Base-by-base conservation (phyloP, 2,888 invertebrate genomes). In the Drosophila paramelanica region DNA sequence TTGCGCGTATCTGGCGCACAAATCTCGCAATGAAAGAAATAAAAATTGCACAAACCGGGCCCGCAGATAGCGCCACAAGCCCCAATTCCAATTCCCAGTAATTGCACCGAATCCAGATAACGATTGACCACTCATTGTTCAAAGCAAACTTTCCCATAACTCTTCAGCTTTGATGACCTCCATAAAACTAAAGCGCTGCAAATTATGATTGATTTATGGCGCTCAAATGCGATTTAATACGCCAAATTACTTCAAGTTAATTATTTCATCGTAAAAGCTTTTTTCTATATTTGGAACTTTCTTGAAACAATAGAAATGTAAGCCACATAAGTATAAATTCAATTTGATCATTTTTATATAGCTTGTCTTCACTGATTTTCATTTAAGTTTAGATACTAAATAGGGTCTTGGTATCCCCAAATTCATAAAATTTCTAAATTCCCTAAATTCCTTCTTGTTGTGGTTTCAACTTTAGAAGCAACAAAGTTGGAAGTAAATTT, bases 21-120 rank as follows among this genome's bases (percentile, higher is more conserved):
- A 45, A 67, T 67, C 65, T 64, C 20, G 27, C 7, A 53, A 53
- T 10, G 5, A 11, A 33, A 11, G 11, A 33, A 11, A 8, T 17
- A 38, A 13, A 27, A 56, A 17, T 56, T 71, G 53, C 53, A 41
- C 53, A 50, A 72, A 49, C 33, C 49, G 61, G 60, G 53, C 38
- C 56, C 45, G 47, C 67, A 60, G 56, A 72, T 72, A 60, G 49
- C 45, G 56, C 59, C 56, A 49, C 49, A 50, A 53, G 38, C 50
- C 31, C 23, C 23, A 23, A 23, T 23, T 59, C 14, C 17, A 27
- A 49, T 58, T 62, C 8, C 13, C 46, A 3, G 58, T 52, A 51
- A 56, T 56, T 72, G 71, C 41, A n/a, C 7, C 5, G 33, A 58
- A 23, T 33, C 50, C n/a, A 27, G 62, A 74, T 73, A 69, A 73